Evolutionary conservation across 2,113 vertebrate genomes (phyloP), one percentile per base, ranked within the genome.

Genomic region (Hypomesus transpacificus): DNA sequence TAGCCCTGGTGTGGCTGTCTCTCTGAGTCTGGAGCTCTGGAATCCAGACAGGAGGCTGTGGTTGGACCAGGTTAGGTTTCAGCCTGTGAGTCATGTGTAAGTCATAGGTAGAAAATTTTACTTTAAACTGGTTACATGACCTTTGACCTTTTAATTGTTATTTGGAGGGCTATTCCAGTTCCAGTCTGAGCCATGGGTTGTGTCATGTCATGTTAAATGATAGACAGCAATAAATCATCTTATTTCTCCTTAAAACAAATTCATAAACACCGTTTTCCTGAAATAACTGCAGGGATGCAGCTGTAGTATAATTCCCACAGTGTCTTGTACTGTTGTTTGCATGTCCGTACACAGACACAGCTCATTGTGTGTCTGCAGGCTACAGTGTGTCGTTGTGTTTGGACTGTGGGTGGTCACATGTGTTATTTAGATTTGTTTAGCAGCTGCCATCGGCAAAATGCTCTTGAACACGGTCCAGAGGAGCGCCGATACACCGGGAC

Each of bases 11-110:
- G 17, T 75, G 31, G 58, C 57, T 26, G 1, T 56, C 70, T 70
- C 76, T 70, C 67, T 69, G 71, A 7, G 70, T 64, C 75, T 74
- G 1, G 21, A 1, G 53, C 57, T 28, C 52, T 69, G 22, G 8
- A 63, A 34, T 18, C 61, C 39, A 28, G 60, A 62, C 26, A 18
- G 11, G 54, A 58, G 68, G 1, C n/a, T 66, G 69, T 1, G 64
- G 67, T 16, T 18, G 50, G 56, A 74, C 53, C 3, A 58, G 75
- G 61, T 69, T 64, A 39, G 56, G 74, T 59, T 66, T 79, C 75
- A 63, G 66, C 7, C 69, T 52, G 39, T 79, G 81, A 82, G 71
- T 85, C 79, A 79, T 28, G 59, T 69, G 28, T 28, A 31, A 72
- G 68, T 80, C 80, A 73, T 70, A 66, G 52, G 6, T 68, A n/a